These are phyloP conservation scores for Palythoa heliodiscus DNA, from an alignment of 92 coral and sea anemone species.

Conservation along the genomic window DNA sequence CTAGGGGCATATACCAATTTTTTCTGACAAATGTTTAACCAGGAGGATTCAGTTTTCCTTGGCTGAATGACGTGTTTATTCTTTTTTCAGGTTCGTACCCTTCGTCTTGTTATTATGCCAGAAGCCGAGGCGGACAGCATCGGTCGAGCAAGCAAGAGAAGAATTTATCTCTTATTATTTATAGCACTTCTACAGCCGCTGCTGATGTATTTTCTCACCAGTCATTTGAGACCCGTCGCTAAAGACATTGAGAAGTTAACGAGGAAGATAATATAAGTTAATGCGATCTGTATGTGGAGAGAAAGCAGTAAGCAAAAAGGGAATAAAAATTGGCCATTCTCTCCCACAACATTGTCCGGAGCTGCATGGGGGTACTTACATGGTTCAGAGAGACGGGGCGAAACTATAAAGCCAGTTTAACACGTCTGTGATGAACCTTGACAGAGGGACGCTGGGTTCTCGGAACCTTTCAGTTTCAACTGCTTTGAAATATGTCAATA, in stretches of 20 bases:
- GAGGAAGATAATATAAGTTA: slow-evolving; percentile 34
- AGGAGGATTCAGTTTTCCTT: too few relatives aligned
- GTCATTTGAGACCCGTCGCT: slow-evolving; percentile 68
- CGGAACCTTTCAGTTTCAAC: too few relatives aligned
- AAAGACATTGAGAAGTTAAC: slow-evolving; percentile 20
- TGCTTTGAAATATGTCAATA: too few relatives aligned
- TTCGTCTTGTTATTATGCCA: slow-evolving; percentile 88
- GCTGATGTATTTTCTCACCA: slow-evolving; percentile 89
- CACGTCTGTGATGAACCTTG: too few relatives aligned
- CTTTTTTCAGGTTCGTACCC: slow-evolving; percentile 77
- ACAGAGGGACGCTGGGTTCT: too few relatives aligned
- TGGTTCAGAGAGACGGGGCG: not conserved
- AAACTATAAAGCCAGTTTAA: too few relatives aligned
- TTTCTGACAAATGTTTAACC: too few relatives aligned
- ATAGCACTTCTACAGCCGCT: slow-evolving; percentile 90
- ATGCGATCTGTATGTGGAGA: not conserved
- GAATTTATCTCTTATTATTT: slow-evolving; percentile 85
- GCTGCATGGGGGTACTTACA: not conserved
- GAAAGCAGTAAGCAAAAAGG: not conserved
- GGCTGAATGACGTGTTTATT: too few relatives aligned
- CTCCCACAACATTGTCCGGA: not conserved
- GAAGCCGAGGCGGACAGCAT: slow-evolving; percentile 91
- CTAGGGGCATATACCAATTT: too few relatives aligned
- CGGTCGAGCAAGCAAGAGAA: slow-evolving; percentile 93
- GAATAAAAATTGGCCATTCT: not conserved